A percentile compares a stretch with the other conserved stretches of the same genome.
Evolutionary conservation across 2,113 vertebrate genomes (phyloP).

Genomic region (Clupea harengus): DNA sequence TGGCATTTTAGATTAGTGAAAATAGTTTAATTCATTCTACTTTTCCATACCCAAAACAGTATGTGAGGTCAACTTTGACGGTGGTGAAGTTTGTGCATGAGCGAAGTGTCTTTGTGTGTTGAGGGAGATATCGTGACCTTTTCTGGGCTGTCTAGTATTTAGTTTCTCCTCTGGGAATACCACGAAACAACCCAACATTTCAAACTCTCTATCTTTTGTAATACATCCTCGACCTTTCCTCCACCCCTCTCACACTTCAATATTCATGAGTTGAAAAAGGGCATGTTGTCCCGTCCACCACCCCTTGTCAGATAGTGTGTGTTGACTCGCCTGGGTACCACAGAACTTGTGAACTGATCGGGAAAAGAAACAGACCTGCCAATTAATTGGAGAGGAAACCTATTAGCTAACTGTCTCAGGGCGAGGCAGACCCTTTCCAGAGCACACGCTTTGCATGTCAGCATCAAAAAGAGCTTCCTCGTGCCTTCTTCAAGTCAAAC

Average conservation of each 20-base stretch:
- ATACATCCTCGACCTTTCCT: not conserved
- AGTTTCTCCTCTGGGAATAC: not conserved
- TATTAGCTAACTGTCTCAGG: constrained; percentile 16
- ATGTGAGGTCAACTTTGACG: not conserved
- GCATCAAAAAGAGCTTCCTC: not conserved
- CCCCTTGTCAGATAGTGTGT: not conserved
- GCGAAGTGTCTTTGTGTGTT: not conserved
- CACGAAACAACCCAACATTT: constrained; percentile 34
- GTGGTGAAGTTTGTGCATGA: not conserved
- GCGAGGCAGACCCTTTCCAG: no score
- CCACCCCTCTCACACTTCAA: constrained; percentile 5
- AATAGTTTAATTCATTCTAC: constrained; percentile 13
- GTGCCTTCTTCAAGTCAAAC: constrained; percentile 1
- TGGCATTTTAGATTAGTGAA: constrained; percentile 19
- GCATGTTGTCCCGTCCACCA: constrained; percentile 7
- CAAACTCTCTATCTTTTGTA: constrained; percentile 24
- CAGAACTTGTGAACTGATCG: not conserved
- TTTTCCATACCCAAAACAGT: not conserved
- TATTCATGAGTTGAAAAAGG: constrained; percentile 37
- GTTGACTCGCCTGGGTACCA: not conserved
- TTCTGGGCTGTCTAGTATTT: constrained; percentile 5
- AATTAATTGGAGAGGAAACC: constrained; percentile 8
- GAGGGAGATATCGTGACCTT: constrained; percentile 22
- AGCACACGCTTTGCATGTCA: not conserved
- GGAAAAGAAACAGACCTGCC: not conserved